phyloP scores from a whole-genome alignment of 2,797 vertebrate species.

The Cirrhinus mrigala region DNA sequence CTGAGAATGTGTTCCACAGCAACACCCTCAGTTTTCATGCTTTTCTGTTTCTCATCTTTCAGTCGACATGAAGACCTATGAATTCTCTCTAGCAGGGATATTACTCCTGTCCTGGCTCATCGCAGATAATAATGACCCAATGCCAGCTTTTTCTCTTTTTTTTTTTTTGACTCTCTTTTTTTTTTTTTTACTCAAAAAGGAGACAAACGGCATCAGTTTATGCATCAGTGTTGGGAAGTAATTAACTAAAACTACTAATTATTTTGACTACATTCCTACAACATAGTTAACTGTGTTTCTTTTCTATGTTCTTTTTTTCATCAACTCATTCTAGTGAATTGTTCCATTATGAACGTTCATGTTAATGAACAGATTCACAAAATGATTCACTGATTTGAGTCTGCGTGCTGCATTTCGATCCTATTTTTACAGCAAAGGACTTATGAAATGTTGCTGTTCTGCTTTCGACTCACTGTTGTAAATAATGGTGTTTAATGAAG shows the following conservation, averaged over 20 bases:
- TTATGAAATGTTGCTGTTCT: neutral
- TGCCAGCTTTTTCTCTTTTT: neutral
- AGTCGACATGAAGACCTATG: constrained; percentile 18
- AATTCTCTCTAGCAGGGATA: constrained; percentile 16
- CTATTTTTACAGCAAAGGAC: neutral
- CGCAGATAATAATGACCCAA: constrained; percentile 46
- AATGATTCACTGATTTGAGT: neutral
- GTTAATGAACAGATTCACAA: neutral
- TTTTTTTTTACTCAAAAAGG: neutral
- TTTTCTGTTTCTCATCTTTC: constrained; percentile 18
- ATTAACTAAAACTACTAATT: neutral
- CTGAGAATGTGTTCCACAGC: constrained; percentile 38
- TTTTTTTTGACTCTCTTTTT: constrained; percentile 1
- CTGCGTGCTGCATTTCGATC: neutral
- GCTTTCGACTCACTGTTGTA: neutral
- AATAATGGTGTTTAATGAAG: neutral
- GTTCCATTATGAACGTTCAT: neutral
- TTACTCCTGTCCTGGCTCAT: constrained; percentile 27
- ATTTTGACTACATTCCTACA: neutral
- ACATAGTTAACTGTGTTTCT: neutral
- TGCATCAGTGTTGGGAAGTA: neutral
- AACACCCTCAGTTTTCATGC: constrained; percentile 10
- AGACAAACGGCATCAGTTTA: neutral
- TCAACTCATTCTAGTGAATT: neutral
- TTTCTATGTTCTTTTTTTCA: neutral